A percentile compares a stretch with the other conserved stretches of the same genome.
Conservation (phyloP, 2,888 invertebrate genomes). For the Epinotia bilunana region DNA sequence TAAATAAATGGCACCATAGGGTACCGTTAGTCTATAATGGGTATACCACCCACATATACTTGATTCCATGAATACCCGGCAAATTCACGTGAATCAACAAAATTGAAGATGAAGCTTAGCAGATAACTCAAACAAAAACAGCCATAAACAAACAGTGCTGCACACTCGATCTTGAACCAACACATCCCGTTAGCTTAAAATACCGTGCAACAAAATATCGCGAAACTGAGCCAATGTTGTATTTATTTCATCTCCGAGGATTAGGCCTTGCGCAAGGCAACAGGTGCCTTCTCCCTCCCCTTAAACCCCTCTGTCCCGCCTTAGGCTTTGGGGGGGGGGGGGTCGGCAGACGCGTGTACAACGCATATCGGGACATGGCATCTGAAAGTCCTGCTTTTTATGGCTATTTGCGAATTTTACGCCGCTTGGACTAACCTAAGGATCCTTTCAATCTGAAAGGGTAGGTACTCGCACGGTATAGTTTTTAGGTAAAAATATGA, state of each 20-base stretch:
- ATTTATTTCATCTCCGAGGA: conserved; percentile 79
- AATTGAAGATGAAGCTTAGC: background rate
- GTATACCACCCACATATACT: background rate
- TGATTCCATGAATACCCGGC: background rate
- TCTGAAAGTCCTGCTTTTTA: conserved; percentile 23
- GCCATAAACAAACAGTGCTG: conserved; percentile 32
- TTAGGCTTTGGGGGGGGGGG: conserved; percentile 14
- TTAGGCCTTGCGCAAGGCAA: conserved; percentile 75
- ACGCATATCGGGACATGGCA: conserved; percentile 30
- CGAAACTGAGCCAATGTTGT: conserved; percentile 64
- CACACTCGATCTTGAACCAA: conserved; percentile 24
- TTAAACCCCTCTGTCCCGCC: conserved; percentile 26
- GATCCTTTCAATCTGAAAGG: background rate
- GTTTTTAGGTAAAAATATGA: background rate
- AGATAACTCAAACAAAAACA: conserved; percentile 1
- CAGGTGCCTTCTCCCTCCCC: conserved; percentile 66
- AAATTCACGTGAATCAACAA: background rate
- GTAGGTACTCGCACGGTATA: background rate
- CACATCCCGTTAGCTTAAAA: conserved; percentile 36
- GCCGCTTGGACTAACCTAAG: background rate
- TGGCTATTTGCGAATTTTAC: conserved; percentile 4
- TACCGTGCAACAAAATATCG: conserved; percentile 52
- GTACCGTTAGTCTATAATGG: no score
- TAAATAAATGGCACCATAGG: no score
- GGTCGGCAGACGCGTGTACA: conserved; percentile 22